Evolutionary conservation across 2,113 vertebrate species (phyloP).

Genomic region (Prietella phreatophila): DNA sequence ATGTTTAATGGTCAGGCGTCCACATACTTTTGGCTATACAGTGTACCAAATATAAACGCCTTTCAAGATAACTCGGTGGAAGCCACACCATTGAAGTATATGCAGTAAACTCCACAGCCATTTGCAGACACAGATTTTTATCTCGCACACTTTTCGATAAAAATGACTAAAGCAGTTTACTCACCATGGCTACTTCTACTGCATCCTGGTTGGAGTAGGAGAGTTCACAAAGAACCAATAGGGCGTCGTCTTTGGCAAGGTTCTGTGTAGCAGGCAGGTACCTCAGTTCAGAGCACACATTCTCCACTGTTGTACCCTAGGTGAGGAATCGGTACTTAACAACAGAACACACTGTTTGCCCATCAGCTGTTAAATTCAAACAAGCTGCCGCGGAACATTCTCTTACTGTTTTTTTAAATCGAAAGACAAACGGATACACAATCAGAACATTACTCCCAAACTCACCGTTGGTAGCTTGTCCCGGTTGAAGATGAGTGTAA

Average conservation of each 20-base stretch:
- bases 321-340: background rate
- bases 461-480: conserved; percentile 87
- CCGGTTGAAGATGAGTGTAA: conserved; percentile 86
- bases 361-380: background rate
- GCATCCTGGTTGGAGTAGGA: conserved; percentile 78
- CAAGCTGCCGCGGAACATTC: background rate
- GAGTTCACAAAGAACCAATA: conserved; percentile 86
- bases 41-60: background rate
- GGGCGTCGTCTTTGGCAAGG: conserved; percentile 78
- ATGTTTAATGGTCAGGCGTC: background rate
- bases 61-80: background rate
- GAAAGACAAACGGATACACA: background rate
- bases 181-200: conserved; percentile 91
- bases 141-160: background rate
- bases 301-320: conserved; percentile 91
- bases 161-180: conserved; percentile 56
- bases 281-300: conserved; percentile 88
- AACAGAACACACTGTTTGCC: background rate
- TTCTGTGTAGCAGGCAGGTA: conserved; percentile 81
- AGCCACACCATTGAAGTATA: background rate
- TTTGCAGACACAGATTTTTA: background rate
- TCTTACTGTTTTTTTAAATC: no score
- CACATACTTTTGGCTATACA: background rate
- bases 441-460: background rate
- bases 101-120: background rate